Base-by-base conservation (phyloP, 2,888 invertebrate genomes). In the Erpobdella octoculata region DNA sequence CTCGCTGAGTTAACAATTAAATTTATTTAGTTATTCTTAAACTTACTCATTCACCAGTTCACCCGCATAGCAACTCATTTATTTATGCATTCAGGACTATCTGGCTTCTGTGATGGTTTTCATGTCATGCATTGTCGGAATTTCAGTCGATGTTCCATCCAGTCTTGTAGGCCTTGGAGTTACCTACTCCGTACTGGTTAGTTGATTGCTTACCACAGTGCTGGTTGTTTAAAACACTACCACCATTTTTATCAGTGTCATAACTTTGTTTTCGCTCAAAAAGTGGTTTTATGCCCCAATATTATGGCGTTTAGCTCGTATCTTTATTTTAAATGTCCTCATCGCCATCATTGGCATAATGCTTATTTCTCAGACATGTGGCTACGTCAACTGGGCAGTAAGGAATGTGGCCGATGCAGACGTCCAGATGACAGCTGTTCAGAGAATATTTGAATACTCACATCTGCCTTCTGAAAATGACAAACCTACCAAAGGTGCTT, bases 321-420 rank as follows among this genome's bases (percentile, higher is more conserved):
- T n/a, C n/a, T n/a, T n/a, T n/a, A n/a, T n/a, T n/a, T n/a, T n/a
- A n/a, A n/a, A n/a, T n/a, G n/a, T n/a, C n/a, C n/a, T n/a, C n/a
- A n/a, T n/a, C n/a, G n/a, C n/a, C n/a, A n/a, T n/a, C n/a, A n/a
- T n/a, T n/a, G n/a, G n/a, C n/a, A n/a, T n/a, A n/a, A n/a, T n/a
- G n/a, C n/a, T n/a, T n/a, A n/a, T n/a, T n/a, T n/a, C n/a, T n/a
- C n/a, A 73, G 72, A 31, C 48, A 18, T 67, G 73, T 0, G 59
- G 37, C 31, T 71, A 73, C 68, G 86, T 92, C 73, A 91, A 91
- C 81, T 91, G 91, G 88, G 88, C 91, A 70, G 91, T 91, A 77
- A 89, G 91, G 82, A 89, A 89, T 82, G 86, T 90, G 76, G 88
- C 91, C 6, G 91, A 91, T 83, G 87, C 90, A 79, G 91, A 91